Base-by-base conservation (phyloP, 2,888 invertebrate genomes). In the Tenodera sinensis region DNA sequence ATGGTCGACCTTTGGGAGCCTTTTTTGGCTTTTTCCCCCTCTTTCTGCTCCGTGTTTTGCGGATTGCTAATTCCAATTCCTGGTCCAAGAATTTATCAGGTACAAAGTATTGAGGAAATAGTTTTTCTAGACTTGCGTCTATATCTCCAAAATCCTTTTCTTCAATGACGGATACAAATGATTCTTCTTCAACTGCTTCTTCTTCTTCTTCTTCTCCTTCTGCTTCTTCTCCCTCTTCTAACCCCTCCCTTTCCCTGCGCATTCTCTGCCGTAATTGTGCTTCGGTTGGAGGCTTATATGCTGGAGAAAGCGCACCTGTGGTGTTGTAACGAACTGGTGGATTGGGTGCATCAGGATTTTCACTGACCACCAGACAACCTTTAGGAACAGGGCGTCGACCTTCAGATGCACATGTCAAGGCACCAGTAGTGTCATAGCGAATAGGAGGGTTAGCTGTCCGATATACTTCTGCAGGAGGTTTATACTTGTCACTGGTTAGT, bases 401-500 rank as follows among this genome's bases (percentile, higher is more conserved):
- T 42, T 12, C 42, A 47, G 28, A 12, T 47, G 85, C 85, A 6
- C 14, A 0, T 27, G 88, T 86, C 20, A 90, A 81, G 7, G 83
- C 87, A 27, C 89, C 88, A 8, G 89, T 89, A 7, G 89, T 89
- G 85, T 89, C 89, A 83, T 88, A 89, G 27, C 88, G 89, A 42
- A 89, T 83, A n/a, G 89, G 89, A 42, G 89, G 89, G 28, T 86
- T 82, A 12, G 9, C 42, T 42, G 12, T 12, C 12, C 9, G 12
- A 42, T 42, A 42, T 12, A 6, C 42, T 42, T 12, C 12, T 42
- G 3, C 12, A 42, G 12, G 12, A 42, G 42, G 42, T 42, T 6
- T 6, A 42, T 12, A 42, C 0, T 0, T 1, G 2, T 42, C 42
- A 42, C 42, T 42, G 12, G 42, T 42, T 47, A 88, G 42, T n/a